Conservation (phyloP, 2,888 invertebrate genomes). For the Andrena dorsata region DNA sequence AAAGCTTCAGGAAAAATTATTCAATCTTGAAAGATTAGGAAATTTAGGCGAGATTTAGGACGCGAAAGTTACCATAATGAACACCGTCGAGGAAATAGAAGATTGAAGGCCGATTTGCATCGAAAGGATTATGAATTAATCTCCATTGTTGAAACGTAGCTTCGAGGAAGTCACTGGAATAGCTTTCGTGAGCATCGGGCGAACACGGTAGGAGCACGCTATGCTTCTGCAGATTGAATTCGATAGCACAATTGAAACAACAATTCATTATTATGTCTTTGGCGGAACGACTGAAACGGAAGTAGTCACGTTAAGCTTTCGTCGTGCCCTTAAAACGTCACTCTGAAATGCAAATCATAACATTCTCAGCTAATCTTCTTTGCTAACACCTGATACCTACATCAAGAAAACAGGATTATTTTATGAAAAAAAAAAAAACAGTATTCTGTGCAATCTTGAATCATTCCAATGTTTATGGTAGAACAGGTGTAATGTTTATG, state of each 20-base stretch:
- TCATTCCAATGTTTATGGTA: too few species aligned
- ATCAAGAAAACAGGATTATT: too few species aligned
- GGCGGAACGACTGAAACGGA: not conserved
- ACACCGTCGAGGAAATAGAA: not conserved
- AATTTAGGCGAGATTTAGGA: not conserved
- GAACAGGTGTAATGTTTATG: too few species aligned
- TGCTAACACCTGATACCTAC: too few species aligned
- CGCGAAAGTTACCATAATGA: not conserved
- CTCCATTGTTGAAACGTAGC: conserved; percentile 23
- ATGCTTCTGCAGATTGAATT: conserved; percentile 36
- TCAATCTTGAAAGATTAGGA: not conserved
- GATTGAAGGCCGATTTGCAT: conserved; percentile 31
- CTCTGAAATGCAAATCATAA: too few species aligned
- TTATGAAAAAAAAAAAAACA: too few species aligned
- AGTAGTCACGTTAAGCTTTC: conserved; percentile 6
- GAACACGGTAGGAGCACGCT: conserved; percentile 12
- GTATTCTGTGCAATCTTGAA: too few species aligned
- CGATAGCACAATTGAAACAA: conserved; percentile 29
- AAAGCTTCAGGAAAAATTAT: not conserved
- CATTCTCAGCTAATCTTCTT: too few species aligned
- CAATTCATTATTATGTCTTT: conserved; percentile 24
- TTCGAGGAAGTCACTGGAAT: conserved; percentile 3
- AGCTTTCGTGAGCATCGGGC: conserved; percentile 7
- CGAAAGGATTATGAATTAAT: conserved; percentile 27
- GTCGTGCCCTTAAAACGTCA: too few species aligned